Evolutionary conservation across 1,140 invertebrate species (phyloP).

Genomic region (Holotrichia oblita): DNA sequence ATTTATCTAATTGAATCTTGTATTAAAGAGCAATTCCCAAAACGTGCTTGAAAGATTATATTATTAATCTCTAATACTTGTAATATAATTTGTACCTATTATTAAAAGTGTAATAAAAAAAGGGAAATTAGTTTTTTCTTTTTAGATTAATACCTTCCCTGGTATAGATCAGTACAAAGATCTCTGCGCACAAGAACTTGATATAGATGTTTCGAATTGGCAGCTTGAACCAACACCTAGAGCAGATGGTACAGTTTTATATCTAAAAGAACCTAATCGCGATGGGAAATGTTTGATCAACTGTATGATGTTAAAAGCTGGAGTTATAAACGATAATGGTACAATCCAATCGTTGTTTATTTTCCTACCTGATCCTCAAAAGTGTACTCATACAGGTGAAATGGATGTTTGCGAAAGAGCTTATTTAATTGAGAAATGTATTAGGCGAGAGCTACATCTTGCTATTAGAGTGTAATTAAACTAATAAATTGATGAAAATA

Average conservation of each 20-base stretch:
- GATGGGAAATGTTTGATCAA: not conserved
- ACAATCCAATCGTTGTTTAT: not conserved
- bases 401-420: not conserved
- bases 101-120: no score
- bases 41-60: not conserved
- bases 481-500: no score
- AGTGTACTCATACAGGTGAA: not conserved
- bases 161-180: not conserved
- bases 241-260: not conserved
- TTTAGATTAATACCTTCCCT: not conserved
- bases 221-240: not conserved
- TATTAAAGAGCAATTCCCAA: not conserved
- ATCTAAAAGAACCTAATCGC: not conserved
- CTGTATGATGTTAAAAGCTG: not conserved
- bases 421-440: constrained; percentile 9
- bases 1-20: not conserved
- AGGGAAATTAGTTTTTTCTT: no score
- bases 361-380: not conserved
- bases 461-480: not conserved
- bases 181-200: not conserved
- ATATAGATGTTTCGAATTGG: not conserved
- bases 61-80: no score
- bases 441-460: not conserved
- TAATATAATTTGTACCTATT: no score
- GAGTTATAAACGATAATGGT: not conserved